Evolutionary conservation across 2,888 invertebrate species (phyloP), one percentile per base, ranked within the genome.

Genomic region (Ectemnius cavifrons): DNA sequence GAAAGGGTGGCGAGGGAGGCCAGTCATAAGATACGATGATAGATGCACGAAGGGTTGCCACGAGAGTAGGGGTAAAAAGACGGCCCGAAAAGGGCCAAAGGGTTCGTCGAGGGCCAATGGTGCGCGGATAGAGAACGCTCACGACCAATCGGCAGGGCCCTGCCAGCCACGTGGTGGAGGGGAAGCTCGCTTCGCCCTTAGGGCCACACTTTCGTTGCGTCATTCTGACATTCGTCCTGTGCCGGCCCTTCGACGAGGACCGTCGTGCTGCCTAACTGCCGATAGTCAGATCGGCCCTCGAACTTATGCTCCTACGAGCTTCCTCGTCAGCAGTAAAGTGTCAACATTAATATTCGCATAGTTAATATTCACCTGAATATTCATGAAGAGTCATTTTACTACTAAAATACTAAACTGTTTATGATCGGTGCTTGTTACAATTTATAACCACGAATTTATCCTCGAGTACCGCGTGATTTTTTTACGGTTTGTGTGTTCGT

Each of bases 21-120:
- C 77, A 68, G 84, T 86, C 85, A 82, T 78, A 84, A 88, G 84
- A 86, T 79, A 85, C 84, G 87, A 88, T 88, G 90, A 90, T 90
- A 87, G 86, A 90, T 90, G 89, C 84, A 75, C 85, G 88, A 89
- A 89, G 89, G 90, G 90, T 89, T 89, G 89, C 78, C 75, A 71
- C 62, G 65, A 61, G 72, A 27, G 71, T 68, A 71, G 71, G 76
- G 80, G 75, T 66, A 77, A 80, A 80, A 81, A 64, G 66, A 68
- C 64, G 71, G 68, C 52, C 52, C 77, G 59, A 63, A 72, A 67
- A 79, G 77, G 73, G 80, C 75, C 82, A 88, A 88, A 87, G 86
- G 86, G 89, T 88, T 89, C 66, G 58, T 16, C 37, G 63, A 20
- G 67, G 65, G 63, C 86, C 86, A 87, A 87, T 86, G 71, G 71